These are phyloP conservation scores for Kradibia gibbosae DNA, from an alignment of 1,140 invertebrate species.

Conservation along the genomic window DNA sequence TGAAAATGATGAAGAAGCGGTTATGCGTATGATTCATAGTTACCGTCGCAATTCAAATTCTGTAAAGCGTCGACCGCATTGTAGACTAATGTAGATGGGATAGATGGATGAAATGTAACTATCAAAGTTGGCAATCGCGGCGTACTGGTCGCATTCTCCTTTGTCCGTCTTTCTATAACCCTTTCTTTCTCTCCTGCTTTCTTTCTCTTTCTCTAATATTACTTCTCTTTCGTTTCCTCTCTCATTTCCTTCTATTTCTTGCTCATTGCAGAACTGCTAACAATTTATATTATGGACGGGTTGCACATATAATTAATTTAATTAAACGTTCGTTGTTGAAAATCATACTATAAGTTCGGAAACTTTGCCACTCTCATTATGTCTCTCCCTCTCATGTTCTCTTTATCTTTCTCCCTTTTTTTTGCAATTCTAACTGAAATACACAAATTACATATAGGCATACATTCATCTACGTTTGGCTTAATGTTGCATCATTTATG, in stretches of 20 bases:
- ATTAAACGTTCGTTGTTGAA: slow-evolving; percentile 70
- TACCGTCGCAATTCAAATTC: slow-evolving; percentile 49
- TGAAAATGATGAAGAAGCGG: neutral
- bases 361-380: slow-evolving; percentile 63
- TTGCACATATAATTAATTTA: slow-evolving; percentile 72
- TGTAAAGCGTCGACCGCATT: slow-evolving; percentile 46
- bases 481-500: neutral
- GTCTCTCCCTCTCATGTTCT: slow-evolving; percentile 9
- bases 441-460: neutral
- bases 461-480: neutral
- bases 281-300: slow-evolving; percentile 71
- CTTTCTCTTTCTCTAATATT: neutral
- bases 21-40: slow-evolving; percentile 44
- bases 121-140: slow-evolving; percentile 71
- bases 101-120: slow-evolving; percentile 70
- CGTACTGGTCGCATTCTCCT: slow-evolving; percentile 48
- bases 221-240: slow-evolving; percentile 26
- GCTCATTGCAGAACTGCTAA: slow-evolving; percentile 60
- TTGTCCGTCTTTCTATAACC: slow-evolving; percentile 12
- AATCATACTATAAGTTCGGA: slow-evolving; percentile 71
- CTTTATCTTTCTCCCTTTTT: neutral
- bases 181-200: neutral
- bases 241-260: slow-evolving; percentile 45
- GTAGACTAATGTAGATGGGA: slow-evolving; percentile 58
- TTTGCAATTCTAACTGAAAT: neutral